Evolutionary conservation across 2,888 invertebrate genomes (phyloP), one percentile per base, ranked within the genome.

Genomic region (Plagodis pulveraria): DNA sequence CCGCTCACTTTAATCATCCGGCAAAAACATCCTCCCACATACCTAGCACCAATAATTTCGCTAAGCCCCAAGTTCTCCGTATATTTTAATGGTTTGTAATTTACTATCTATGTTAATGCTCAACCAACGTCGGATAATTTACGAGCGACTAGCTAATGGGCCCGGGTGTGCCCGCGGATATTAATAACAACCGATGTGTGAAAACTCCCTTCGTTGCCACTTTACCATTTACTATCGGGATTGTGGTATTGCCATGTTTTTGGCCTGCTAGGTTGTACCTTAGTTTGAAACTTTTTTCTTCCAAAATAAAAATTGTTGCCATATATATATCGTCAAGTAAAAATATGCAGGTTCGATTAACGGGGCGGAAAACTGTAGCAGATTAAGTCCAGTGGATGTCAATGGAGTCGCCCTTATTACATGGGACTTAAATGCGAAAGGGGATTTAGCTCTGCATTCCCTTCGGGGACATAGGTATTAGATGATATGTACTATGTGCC

Each of bases 61-160:
- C 60, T 56, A 60, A 60, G 60, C 60, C 52, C 43, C 51, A n/a
- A 56, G 43, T 40, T 56, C 60, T 41, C 44, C 36, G 51, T 56
- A 56, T 60, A 56, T 60, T 60, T 60, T 60, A 60, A 60, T 60
- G 60, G 56, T 56, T 56, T 44, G 56, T 59, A 63, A 63, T 58
- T 59, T 63, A 53, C 47, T 56, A 58, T 56, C 52, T 63, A 63
- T 63, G 63, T 63, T 56, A 63, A 63, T 63, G 59, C 48, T 53
- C 56, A 54, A 45, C 48, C 52, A 43, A 49, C 54, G 60, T 54
- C 43, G 42, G 50, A 53, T 60, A 57, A 60, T 60, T 63, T 63
- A 63, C 63, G 63, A 63, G 48, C 50, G 59, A 55, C 56, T 59
- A 58, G 53, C 52, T 63, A 63, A 58, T 58, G 53, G 56, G 50